These are phyloP conservation scores for Prochilodus magdalenae DNA, from an alignment of 2,113 vertebrate genomes.

Conservation along the genomic window DNA sequence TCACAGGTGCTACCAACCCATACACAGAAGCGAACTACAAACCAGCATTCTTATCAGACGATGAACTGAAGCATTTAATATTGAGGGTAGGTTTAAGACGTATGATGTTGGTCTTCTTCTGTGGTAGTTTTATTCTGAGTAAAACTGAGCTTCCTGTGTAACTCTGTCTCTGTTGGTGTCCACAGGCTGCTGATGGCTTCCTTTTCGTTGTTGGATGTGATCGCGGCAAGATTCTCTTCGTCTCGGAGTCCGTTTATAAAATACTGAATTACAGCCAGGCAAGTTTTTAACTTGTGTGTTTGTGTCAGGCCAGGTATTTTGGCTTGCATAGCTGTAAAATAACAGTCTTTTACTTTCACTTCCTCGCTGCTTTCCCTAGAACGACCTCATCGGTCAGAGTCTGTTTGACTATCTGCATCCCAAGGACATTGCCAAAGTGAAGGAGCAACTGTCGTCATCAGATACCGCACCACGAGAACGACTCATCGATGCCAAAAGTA, in stretches of 20 bases:
- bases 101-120: neutral
- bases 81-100: slow-evolving; percentile 84
- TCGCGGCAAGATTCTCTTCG: slow-evolving; percentile 97
- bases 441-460: slow-evolving; percentile 97
- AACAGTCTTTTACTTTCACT: neutral
- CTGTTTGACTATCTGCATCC: slow-evolving; percentile 98
- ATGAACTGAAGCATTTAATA: slow-evolving; percentile 98
- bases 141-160: neutral
- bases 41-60: slow-evolving; percentile 96
- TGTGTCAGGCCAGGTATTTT: neutral
- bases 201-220: slow-evolving; percentile 99
- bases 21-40: slow-evolving; percentile 99
- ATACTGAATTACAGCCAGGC: slow-evolving; percentile 99
- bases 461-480: slow-evolving; percentile 93
- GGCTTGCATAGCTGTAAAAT: neutral
- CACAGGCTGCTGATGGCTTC: slow-evolving; percentile 96
- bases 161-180: neutral
- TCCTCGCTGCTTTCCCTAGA: slow-evolving; percentile 69
- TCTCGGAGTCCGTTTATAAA: slow-evolving; percentile 98
- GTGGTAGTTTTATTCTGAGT: neutral
- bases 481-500: slow-evolving; percentile 98
- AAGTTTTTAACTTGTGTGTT: slow-evolving; percentile 50
- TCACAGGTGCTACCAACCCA: slow-evolving; percentile 91
- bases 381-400: slow-evolving; percentile 98
- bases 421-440: slow-evolving; percentile 99